Evolutionary conservation across 2,113 vertebrate species (phyloP), one percentile per base, ranked within the genome.

Genomic region (Nesoenas mayeri): DNA sequence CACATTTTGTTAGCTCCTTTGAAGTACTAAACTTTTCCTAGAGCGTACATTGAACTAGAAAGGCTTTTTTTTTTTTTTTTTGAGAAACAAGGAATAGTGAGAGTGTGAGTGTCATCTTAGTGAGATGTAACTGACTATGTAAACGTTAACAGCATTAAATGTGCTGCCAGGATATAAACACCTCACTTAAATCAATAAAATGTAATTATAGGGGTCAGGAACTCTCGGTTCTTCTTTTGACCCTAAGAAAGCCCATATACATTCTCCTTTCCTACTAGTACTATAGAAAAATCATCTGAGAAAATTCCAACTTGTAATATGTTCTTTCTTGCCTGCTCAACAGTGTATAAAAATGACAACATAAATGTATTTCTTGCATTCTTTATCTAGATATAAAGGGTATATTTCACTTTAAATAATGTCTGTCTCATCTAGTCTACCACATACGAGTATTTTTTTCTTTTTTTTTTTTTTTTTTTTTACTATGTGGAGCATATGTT

Each of bases 381-480:
- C 66, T 91, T 90, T 84, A 79, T 89, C 93, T 85, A 36, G 60
- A 67, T 86, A 80, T 48, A 69, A 94, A 88, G 60, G 32, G 31
- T 93, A 57, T 91, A 87, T 96, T 97, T 95, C 73, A 88, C 86
- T 96, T 97, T 81, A 97, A 96, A 89, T 94, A 73, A 94, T 34
- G n/a, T 85, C 93, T 85, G 70, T 32, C 42, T 95, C 79, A 58
- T 93, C 73, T 64, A 57, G 79, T 93, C 89, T 95, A 85, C 22
- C 89, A 79, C 64, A 85, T 92, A 74, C 36, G 62, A 97, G 50
- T 90, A 86, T 71, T 66, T 83, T 72, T 53, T 72, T 38, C 38
- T 44, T 84, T 48, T 9, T 9, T 54, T 19, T 22, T 24, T 66
- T 24, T 42, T 75, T 84, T 83, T 48, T 75, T 67, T 67, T 69